These are phyloP conservation scores for Pheosia tremula DNA, from an alignment of 2,888 invertebrate species.

Conservation along the genomic window DNA sequence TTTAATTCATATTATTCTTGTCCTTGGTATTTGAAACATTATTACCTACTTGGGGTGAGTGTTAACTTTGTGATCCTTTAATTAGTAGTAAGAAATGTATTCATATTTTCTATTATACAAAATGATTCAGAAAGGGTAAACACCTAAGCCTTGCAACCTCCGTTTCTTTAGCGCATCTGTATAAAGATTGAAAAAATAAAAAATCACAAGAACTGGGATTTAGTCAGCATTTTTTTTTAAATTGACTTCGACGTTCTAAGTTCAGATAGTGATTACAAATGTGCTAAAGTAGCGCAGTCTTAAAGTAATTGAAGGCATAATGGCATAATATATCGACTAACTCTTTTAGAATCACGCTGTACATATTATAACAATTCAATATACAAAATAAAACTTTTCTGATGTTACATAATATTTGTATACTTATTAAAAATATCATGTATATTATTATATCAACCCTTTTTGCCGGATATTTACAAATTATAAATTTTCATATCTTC, in stretches of 20 bases:
- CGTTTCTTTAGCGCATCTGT: too few relatives aligned
- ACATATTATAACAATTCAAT: conserved; percentile 68
- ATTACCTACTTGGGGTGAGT: conserved; percentile 52
- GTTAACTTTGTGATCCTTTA: conserved; percentile 77
- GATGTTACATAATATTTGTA: conserved; percentile 67
- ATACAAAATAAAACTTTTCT: conserved; percentile 65
- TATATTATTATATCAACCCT: conserved; percentile 47
- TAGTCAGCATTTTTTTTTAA: too few relatives aligned
- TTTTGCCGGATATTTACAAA: conserved; percentile 65
- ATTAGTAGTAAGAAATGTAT: conserved; percentile 77
- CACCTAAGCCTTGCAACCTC: too few relatives aligned
- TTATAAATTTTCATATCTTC: conserved; percentile 61
- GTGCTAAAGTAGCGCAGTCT: too few relatives aligned
- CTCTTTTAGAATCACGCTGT: too few relatives aligned
- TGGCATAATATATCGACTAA: too few relatives aligned
- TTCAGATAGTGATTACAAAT: too few relatives aligned
- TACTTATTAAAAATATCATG: conserved; percentile 50
- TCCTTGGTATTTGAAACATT: conserved; percentile 27
- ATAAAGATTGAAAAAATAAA: too few relatives aligned
- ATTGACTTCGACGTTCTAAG: too few relatives aligned
- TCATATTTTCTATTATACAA: conserved; percentile 78
- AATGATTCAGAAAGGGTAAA: too few relatives aligned
- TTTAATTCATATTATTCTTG: conserved; percentile 25
- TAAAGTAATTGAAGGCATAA: too few relatives aligned
- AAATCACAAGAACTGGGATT: too few relatives aligned